Base-by-base conservation (phyloP, 2,888 invertebrate genomes). In the Nowickia ferox region DNA sequence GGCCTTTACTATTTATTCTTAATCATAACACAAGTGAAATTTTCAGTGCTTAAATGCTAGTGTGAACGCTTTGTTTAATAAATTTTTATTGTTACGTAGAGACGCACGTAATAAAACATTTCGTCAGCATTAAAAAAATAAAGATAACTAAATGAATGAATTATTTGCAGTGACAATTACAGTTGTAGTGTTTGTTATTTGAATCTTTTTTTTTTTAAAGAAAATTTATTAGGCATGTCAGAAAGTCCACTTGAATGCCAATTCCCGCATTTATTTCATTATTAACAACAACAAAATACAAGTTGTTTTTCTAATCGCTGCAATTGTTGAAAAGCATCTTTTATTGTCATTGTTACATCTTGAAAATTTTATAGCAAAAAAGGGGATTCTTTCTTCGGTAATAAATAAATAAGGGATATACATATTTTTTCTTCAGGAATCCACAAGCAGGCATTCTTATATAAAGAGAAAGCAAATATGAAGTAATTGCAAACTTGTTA, bases 181-280 rank as follows among this genome's bases (percentile, higher is more conserved):
- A 63, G 19, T 53, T 63, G 30, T 44, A 71, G 40, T 74, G n/a
- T 61, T 65, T 30, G 5, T 71, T 68, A 13, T 51, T 63, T 10
- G 30, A 30, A 4, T 74, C 66, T 8, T 30, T 63, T 44, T 51
- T 51, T 51, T 19, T 10, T 42, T 9, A n/a, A 38, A 51, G 17
- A 15, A 40, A 13, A 72, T 55, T 55, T 74, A 69, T 80, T 65
- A 65, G 75, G 75, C 75, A 61, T 78, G 72, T 79, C 87, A 85
- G 55, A 79, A 65, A 68, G 68, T 68, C 69, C 53, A 85, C 86
- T 86, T 87, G 85, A 72, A 89, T 88, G 87, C 80, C 86, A 85
- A 84, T 87, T 84, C 89, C 89, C 89, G 89, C 89, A 89, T 89
- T 53, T 78, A 66, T 68, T 55, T 55, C 30, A 53, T 19, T 61